These are phyloP conservation scores for Leucophora obtusa DNA, from an alignment of 2,888 invertebrate genomes.

Conservation along the genomic window DNA sequence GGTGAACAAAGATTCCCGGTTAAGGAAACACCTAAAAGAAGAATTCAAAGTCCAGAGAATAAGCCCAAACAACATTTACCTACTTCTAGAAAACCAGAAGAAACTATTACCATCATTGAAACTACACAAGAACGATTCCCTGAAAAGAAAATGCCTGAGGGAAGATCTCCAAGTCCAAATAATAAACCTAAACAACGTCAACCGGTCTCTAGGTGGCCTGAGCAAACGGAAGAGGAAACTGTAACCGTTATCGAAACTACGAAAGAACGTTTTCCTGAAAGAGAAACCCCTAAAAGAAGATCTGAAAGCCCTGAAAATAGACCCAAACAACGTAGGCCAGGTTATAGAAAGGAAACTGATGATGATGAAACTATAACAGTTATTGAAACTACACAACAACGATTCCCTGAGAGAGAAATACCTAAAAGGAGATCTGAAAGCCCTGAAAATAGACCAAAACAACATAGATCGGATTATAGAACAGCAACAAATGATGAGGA, in stretches of 20 bases:
- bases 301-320: conserved; percentile 1
- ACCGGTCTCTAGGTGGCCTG: neutral
- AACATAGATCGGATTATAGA: neutral
- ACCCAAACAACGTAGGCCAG: neutral
- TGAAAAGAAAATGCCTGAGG: neutral
- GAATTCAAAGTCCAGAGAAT: conserved; percentile 25
- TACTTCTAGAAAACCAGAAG: conserved; percentile 3
- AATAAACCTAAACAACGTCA: neutral
- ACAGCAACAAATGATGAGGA: neutral
- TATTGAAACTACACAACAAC: neutral
- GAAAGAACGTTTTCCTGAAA: neutral
- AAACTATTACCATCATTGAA: conserved; percentile 3
- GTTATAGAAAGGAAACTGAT: neutral
- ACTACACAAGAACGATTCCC: neutral
- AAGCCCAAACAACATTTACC: conserved; percentile 12
- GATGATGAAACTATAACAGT: neutral
- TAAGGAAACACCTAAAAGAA: conserved; percentile 33
- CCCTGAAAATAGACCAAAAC: neutral
- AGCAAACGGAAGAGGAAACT: neutral
- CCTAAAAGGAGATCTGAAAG: conserved; percentile 1
- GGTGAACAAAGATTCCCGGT: neutral
- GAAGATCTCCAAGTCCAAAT: neutral
- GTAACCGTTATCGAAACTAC: neutral
- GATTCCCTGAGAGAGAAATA: neutral
- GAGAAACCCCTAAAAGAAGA: neutral